Percentiles rank a stretch among this genome's conserved stretches.
Conservation (phyloP, 1,140 invertebrate genomes). For the Papilio glaucus region DNA sequence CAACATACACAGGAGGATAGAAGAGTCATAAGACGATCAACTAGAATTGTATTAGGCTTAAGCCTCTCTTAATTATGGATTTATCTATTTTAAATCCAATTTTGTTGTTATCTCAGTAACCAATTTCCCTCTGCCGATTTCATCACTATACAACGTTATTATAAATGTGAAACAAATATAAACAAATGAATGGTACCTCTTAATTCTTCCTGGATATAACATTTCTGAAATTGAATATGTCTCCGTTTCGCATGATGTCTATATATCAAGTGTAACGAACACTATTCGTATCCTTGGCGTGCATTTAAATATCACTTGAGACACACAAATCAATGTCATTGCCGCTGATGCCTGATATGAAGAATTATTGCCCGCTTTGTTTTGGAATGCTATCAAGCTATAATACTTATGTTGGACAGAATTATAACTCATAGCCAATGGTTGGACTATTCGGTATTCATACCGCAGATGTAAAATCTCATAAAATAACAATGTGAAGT, state of each 20-base stretch:
- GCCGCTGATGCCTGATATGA: conserved; percentile 24
- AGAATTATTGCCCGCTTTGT: conserved; percentile 4
- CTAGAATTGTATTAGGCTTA: neutral
- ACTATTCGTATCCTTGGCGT: conserved; percentile 5
- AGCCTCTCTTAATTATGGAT: neutral
- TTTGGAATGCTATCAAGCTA: conserved; percentile 1
- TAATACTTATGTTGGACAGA: neutral
- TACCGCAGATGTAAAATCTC: too few species aligned
- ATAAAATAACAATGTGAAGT: too few species aligned
- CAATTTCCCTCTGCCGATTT: too few species aligned
- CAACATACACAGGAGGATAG: too few species aligned
- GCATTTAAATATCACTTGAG: conserved; percentile 28
- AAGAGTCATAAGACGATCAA: too few species aligned
- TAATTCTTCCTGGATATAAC: conserved; percentile 12
- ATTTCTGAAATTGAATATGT: conserved; percentile 16
- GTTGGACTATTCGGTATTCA: too few species aligned
- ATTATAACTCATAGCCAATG: neutral
- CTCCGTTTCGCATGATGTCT: neutral
- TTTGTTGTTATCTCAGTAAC: neutral
- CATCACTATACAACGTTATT: neutral
- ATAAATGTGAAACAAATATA: neutral
- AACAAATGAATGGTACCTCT: neutral
- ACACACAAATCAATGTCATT: conserved; percentile 34
- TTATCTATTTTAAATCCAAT: neutral
- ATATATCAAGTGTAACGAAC: conserved; percentile 1